Conservation (phyloP, 2,113 vertebrate genomes). For the Prinia subflava region DNA sequence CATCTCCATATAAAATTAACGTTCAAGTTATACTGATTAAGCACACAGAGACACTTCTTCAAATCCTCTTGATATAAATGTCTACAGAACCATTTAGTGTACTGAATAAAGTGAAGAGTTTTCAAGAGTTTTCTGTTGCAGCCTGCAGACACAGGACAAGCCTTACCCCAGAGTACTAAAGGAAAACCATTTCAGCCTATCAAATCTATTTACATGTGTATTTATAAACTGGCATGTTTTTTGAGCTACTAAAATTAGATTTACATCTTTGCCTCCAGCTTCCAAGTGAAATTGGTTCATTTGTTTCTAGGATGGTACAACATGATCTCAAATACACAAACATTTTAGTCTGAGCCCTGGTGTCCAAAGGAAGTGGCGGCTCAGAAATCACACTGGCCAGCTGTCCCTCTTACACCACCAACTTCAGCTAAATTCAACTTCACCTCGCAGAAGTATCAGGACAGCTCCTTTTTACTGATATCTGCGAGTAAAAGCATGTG, state of each 20-base stretch:
- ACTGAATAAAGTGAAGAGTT: not conserved
- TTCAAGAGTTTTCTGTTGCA: not conserved
- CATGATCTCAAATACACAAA: not conserved
- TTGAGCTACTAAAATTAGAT: conserved; percentile 16
- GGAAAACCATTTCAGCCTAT: not conserved
- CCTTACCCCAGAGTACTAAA: not conserved
- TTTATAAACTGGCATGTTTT: conserved; percentile 20
- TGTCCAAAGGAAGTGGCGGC: not conserved
- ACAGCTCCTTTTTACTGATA: not conserved
- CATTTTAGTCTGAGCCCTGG: not conserved
- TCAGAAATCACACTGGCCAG: not conserved
- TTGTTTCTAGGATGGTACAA: not conserved
- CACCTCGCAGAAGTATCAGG: not conserved
- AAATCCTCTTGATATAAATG: not conserved
- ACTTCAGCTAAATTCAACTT: not conserved
- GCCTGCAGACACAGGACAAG: not conserved
- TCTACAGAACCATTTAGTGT: not conserved
- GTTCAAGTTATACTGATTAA: not conserved
- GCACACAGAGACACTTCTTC: not conserved
- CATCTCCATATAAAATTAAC: not conserved
- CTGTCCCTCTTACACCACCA: not conserved
- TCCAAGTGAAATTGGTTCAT: not conserved
- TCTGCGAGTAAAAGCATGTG: not conserved
- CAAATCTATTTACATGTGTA: not conserved
- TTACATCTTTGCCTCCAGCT: not conserved